These are phyloP conservation scores for Agapornis canus DNA, from an alignment of 2,797 vertebrate genomes.

Conservation along the genomic window DNA sequence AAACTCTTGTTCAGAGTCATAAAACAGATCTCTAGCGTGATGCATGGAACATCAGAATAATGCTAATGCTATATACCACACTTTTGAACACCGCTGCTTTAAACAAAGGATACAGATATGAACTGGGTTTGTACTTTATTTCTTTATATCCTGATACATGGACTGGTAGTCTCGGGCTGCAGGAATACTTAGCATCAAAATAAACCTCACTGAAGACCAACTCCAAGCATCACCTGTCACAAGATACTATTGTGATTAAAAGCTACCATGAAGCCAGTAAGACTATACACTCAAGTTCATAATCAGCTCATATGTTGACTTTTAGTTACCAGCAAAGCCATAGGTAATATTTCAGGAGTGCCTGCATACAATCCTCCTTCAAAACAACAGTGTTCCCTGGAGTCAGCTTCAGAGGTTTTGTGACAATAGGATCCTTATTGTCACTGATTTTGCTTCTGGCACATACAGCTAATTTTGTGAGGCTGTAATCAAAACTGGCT, in stretches of 20 bases:
- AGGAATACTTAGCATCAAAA: background rate
- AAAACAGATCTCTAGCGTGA: background rate
- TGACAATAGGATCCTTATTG: background rate
- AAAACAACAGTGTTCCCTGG: background rate
- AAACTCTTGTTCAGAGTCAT: background rate
- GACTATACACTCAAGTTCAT: background rate
- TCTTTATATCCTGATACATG: background rate
- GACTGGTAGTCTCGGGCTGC: background rate
- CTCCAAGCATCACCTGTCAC: background rate
- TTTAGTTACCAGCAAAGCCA: background rate
- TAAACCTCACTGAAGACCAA: background rate
- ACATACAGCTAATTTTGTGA: background rate
- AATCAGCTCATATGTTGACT: background rate
- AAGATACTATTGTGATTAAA: background rate
- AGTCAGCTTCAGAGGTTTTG: background rate
- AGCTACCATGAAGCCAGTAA: background rate
- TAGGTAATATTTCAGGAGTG: background rate
- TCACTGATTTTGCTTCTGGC: background rate
- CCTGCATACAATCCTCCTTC: background rate
- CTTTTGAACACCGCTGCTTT: background rate
- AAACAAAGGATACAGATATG: background rate
- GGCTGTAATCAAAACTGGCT: background rate
- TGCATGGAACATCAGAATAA: background rate
- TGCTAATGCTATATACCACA: background rate
- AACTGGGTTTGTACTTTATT: background rate